phyloP scores from a whole-genome alignment of 1,140 invertebrate species.

The Hycleus cichorii region DNA sequence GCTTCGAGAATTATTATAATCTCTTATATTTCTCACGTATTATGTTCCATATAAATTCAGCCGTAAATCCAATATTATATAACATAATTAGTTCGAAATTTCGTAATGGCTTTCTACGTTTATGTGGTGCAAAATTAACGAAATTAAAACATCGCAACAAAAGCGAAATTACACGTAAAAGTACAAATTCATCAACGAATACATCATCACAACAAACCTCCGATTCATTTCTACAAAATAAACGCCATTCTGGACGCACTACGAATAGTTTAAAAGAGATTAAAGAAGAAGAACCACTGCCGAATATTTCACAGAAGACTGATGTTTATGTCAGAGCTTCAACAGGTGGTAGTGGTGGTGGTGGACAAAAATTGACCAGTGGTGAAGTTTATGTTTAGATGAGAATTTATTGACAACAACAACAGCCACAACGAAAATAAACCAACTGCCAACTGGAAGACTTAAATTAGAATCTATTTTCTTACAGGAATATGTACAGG shows the following conservation, averaged over 20 bases:
- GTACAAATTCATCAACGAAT: constrained; percentile 36
- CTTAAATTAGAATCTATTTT: too few relatives aligned
- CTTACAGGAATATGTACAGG: too few relatives aligned
- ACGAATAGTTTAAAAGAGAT: constrained; percentile 30
- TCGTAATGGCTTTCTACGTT: constrained; percentile 66
- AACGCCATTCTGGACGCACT: constrained; percentile 22
- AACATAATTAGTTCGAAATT: constrained; percentile 90
- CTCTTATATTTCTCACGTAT: constrained; percentile 78
- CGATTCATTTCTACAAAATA: constrained; percentile 33
- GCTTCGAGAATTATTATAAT: constrained; percentile 74
- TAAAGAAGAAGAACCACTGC: constrained; percentile 19
- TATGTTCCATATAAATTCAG: constrained; percentile 83
- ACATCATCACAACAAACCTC: constrained; percentile 37
- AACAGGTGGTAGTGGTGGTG: constrained; percentile 5
- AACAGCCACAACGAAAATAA: too few relatives aligned
- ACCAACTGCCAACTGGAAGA: too few relatives aligned
- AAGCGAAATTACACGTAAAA: constrained; percentile 35
- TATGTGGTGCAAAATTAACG: constrained; percentile 42
- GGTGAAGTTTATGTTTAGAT: constrained; percentile 32
- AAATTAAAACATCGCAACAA: constrained; percentile 14
- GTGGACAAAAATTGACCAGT: constrained; percentile 22
- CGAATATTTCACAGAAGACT: constrained; percentile 3
- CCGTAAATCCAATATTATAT: constrained; percentile 85
- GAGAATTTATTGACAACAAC: too few relatives aligned
- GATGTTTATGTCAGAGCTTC: constrained; percentile 2